phyloP scores from a whole-genome alignment of 2,113 vertebrate species.

The Oenanthe melanoleuca region DNA sequence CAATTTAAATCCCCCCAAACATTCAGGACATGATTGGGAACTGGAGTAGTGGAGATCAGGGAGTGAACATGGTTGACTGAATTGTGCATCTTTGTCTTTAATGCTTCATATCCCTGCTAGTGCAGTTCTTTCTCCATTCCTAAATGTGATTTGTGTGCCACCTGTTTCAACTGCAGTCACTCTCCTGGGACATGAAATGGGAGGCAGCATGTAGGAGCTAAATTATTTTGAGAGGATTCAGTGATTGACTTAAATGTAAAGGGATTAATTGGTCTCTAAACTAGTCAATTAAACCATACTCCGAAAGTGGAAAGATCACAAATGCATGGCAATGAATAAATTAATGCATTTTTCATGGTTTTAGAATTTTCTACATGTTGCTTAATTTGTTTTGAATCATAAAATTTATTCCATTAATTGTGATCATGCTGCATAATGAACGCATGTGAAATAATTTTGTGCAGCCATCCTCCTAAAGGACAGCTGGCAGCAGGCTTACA shows the following conservation, averaged over 20 bases:
- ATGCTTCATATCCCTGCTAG: slow-evolving; percentile 24
- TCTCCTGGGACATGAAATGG: slow-evolving; percentile 68
- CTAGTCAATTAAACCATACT: slow-evolving; percentile 83
- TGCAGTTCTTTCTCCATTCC: slow-evolving; percentile 43
- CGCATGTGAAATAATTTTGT: slow-evolving; percentile 26
- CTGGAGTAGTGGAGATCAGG: neutral
- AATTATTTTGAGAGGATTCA: slow-evolving; percentile 77
- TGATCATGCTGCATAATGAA: slow-evolving; percentile 47
- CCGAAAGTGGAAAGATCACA: slow-evolving; percentile 81
- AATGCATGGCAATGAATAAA: slow-evolving; percentile 81
- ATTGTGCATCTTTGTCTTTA: neutral
- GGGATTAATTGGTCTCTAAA: slow-evolving; percentile 85
- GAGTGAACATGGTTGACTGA: neutral
- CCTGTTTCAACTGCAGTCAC: slow-evolving; percentile 50
- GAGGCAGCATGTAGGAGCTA: slow-evolving; percentile 54
- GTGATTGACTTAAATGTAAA: slow-evolving; percentile 88
- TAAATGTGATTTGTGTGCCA: slow-evolving; percentile 60
- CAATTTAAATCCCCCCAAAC: neutral
- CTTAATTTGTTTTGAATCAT: slow-evolving; percentile 67
- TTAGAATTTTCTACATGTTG: slow-evolving; percentile 67
- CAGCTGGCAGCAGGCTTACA: slow-evolving; percentile 18
- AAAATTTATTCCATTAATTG: slow-evolving; percentile 55
- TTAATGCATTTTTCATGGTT: slow-evolving; percentile 78
- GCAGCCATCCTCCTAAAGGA: slow-evolving; percentile 3
- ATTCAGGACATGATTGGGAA: neutral